Percentiles rank a stretch among this genome's conserved stretches.
Evolutionary conservation across 2,888 invertebrate genomes (phyloP).

Genomic region (Sphaerophoria taeniata): DNA sequence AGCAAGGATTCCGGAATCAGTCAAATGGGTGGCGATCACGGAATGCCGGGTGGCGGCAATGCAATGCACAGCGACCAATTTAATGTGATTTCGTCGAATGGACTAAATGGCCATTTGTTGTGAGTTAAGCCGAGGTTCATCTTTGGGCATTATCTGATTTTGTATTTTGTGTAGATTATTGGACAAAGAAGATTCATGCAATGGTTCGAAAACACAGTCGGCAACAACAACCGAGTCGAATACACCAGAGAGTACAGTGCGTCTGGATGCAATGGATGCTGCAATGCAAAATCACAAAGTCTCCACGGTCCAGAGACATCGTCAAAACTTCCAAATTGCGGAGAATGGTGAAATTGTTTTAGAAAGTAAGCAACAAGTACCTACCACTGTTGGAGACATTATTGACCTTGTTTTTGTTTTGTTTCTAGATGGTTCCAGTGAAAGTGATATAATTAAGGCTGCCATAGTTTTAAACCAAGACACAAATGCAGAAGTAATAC

Average conservation of each 20-base stretch:
- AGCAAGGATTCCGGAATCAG: slow-evolving; percentile 95
- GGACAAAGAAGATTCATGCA: slow-evolving; percentile 81
- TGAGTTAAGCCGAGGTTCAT: slow-evolving; percentile 75
- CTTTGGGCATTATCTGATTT: background rate
- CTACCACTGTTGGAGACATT: too few species aligned
- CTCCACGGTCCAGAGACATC: slow-evolving; percentile 81
- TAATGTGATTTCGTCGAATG: slow-evolving; percentile 83
- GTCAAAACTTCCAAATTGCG: slow-evolving; percentile 84
- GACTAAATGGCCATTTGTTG: slow-evolving; percentile 85
- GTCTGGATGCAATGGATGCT: slow-evolving; percentile 79
- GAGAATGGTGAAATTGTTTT: slow-evolving; percentile 85
- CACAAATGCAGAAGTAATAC: slow-evolving; percentile 79
- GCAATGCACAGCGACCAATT: slow-evolving; percentile 70
- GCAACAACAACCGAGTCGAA: slow-evolving; percentile 84
- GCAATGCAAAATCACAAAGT: slow-evolving; percentile 76
- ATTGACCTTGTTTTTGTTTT: slow-evolving; percentile 50
- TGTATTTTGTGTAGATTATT: slow-evolving; percentile 45
- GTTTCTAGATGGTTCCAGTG: slow-evolving; percentile 79
- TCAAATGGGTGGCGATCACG: slow-evolving; percentile 89
- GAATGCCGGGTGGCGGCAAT: slow-evolving; percentile 43
- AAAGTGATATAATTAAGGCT: slow-evolving; percentile 83
- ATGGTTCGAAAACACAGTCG: slow-evolving; percentile 83
- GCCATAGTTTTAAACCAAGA: slow-evolving; percentile 81
- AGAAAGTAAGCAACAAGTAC: slow-evolving; percentile 82
- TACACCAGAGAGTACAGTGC: slow-evolving; percentile 83